phyloP scores from a whole-genome alignment of 2,888 invertebrate genomes.

The Spicauda simplicius region DNA sequence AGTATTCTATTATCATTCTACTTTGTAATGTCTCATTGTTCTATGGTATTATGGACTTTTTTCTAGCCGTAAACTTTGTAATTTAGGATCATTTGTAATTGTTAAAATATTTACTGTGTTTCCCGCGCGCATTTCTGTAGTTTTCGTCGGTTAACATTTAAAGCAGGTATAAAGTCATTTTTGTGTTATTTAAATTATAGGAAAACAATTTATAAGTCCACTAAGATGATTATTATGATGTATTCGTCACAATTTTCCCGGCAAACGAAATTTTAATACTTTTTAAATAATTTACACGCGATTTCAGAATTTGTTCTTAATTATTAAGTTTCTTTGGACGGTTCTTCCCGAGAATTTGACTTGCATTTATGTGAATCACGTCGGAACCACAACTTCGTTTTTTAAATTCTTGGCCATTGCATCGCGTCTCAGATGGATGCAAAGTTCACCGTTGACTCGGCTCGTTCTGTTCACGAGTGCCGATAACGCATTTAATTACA shows the following conservation, averaged over 20 bases:
- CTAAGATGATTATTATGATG: no score
- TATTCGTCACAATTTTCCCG: no score
- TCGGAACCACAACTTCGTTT: slow-evolving; percentile 9
- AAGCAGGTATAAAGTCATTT: no score
- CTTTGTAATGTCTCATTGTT: slow-evolving; percentile 12
- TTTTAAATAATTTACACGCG: not conserved
- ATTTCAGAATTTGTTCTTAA: not conserved
- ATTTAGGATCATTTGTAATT: not conserved
- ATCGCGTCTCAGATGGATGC: slow-evolving; percentile 56
- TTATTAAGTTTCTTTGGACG: not conserved
- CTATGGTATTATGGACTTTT: not conserved
- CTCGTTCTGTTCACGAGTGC: slow-evolving; percentile 56
- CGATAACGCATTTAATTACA: slow-evolving; percentile 80
- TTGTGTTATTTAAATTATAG: no score
- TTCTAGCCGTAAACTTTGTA: not conserved
- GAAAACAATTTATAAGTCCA: no score
- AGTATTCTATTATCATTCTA: not conserved
- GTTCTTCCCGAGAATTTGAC: not conserved
- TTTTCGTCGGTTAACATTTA: no score
- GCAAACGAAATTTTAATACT: not conserved
- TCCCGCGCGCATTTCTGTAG: not conserved
- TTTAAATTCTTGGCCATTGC: slow-evolving; percentile 45
- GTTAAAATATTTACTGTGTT: slow-evolving; percentile 1
- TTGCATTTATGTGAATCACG: slow-evolving; percentile 14
- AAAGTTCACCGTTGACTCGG: slow-evolving; percentile 66